Percentiles rank a stretch among this genome's conserved stretches.
Evolutionary conservation across 2,113 vertebrate species (phyloP).

Genomic region (Noturus placidus): DNA sequence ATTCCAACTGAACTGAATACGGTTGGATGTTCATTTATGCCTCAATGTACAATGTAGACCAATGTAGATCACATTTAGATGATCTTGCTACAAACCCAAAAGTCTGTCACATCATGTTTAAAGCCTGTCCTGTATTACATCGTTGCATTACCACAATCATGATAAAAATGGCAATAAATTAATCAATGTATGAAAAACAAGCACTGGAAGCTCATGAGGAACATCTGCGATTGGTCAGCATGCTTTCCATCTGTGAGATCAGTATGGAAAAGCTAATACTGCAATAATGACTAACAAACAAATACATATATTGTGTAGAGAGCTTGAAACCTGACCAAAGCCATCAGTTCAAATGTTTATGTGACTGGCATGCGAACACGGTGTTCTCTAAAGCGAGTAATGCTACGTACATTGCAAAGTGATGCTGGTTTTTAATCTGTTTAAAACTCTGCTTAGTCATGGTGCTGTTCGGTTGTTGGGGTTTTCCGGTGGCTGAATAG

Average conservation of each 20-base stretch:
- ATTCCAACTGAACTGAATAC: background rate
- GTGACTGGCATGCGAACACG: background rate
- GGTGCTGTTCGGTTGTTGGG: constrained; percentile 2
- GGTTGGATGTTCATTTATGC: background rate
- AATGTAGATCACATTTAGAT: background rate
- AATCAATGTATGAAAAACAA: too few species aligned
- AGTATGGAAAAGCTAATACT: background rate
- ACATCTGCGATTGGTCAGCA: background rate
- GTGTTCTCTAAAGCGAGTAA: background rate
- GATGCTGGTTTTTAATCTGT: background rate
- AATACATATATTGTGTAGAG: background rate
- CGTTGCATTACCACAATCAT: too few species aligned
- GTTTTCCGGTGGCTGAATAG: background rate
- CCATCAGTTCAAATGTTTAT: background rate
- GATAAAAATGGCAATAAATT: too few species aligned
- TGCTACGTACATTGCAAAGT: background rate
- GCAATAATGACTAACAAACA: background rate
- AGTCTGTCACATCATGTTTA: background rate
- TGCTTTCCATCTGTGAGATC: background rate
- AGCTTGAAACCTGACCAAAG: background rate
- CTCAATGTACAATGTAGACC: background rate
- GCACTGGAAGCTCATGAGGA: background rate
- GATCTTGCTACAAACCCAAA: background rate
- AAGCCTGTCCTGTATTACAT: too few species aligned
- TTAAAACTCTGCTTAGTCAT: constrained; percentile 13